Percentiles rank a stretch among this genome's conserved stretches.
These are phyloP conservation scores for Taeniopygia guttata DNA, from an alignment of 2,797 vertebrate species.

Conservation along the genomic window DNA sequence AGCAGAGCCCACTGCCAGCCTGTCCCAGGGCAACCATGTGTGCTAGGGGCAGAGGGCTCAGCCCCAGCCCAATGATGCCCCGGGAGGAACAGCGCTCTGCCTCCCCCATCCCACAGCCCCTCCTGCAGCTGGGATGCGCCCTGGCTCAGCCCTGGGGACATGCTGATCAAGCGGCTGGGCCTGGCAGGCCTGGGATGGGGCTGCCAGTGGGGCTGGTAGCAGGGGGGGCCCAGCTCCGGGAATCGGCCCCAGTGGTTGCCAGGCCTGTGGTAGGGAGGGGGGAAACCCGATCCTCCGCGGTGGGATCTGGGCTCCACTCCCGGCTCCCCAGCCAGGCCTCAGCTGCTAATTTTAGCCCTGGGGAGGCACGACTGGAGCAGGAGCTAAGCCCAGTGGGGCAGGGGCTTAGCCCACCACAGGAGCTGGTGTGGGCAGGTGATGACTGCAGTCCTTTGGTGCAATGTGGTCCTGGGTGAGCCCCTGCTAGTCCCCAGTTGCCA, in stretches of 20 bases:
- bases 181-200: background rate
- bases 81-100: rapidly evolving
- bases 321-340: background rate
- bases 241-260: constrained; percentile 35
- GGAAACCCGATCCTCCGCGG: constrained; percentile 20
- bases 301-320: background rate
- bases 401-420: background rate
- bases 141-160: background rate
- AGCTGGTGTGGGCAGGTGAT: background rate
- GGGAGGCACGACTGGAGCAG: background rate
- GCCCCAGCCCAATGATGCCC: rapidly evolving
- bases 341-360: constrained; percentile 35
- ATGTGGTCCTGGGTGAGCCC: background rate
- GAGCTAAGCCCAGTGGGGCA: background rate
- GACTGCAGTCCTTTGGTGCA: rapidly evolving
- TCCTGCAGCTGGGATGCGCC: background rate
- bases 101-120: background rate
- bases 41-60: background rate
- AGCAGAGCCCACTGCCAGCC: background rate
- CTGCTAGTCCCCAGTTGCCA: background rate
- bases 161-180: background rate
- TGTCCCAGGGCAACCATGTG: rapidly evolving
- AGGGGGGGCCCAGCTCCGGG: constrained; percentile 47
- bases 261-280: constrained; percentile 38
- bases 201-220: constrained; percentile 17